Evolutionary conservation across 2,113 vertebrate species (phyloP).

Genomic region (Dasyprocta punctata): DNA sequence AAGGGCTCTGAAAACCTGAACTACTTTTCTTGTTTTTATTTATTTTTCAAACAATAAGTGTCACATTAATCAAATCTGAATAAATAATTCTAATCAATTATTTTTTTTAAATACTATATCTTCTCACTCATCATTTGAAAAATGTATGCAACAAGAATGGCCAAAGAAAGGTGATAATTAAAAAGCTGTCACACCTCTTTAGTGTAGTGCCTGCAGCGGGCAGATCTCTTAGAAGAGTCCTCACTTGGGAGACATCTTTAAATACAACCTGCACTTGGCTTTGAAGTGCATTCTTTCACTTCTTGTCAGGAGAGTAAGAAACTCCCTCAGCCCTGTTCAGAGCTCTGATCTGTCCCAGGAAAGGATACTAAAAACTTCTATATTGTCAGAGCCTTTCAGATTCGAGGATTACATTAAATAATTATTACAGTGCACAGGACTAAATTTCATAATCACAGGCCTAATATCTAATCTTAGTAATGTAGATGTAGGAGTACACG

Average conservation of each 20-base stretch:
- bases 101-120: neutral
- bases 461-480: neutral
- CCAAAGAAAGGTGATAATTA: neutral
- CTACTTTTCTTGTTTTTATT: neutral
- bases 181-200: neutral
- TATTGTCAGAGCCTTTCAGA: neutral
- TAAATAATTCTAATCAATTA: conserved; percentile 11
- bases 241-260: conserved; percentile 53
- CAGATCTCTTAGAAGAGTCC: neutral
- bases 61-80: conserved; percentile 34
- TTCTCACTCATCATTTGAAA: neutral
- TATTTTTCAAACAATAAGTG: conserved; percentile 44
- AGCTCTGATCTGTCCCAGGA: conserved; percentile 42
- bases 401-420: neutral
- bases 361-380: neutral
- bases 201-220: neutral
- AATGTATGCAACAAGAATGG: neutral
- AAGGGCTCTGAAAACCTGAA: conserved; percentile 41
- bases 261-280: conserved; percentile 2
- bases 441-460: neutral
- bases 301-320: conserved; percentile 26
- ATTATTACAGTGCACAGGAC: neutral
- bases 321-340: neutral
- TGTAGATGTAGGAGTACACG: neutral
- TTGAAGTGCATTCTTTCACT: neutral